Evolutionary conservation across 2,113 vertebrate species (phyloP), one percentile per base, ranked within the genome.

Genomic region (Ptilorrhoa leucosticta): DNA sequence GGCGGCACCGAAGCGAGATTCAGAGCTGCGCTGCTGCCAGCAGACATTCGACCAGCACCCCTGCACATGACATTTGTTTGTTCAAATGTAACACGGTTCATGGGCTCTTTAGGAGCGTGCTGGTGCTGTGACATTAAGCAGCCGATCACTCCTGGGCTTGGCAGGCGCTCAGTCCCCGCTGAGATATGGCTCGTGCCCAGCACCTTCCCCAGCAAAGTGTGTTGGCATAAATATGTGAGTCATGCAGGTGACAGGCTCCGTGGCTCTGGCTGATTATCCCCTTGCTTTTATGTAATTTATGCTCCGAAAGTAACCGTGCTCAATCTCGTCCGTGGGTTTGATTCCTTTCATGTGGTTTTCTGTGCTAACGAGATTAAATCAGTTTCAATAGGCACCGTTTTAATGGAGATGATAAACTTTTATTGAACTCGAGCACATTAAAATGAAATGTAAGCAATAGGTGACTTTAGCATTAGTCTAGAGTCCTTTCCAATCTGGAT

Each of bases 381-480:
- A 80, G 94, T 97, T 98, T 96, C 97, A 98, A 98, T 98, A 98
- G 98, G 97, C 97, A 98, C 97, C 45, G 8, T 96, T 98, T 98
- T 98, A 98, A 98, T 97, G 96, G 97, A 96, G 94, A 97, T 97
- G 98, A 98, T 98, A 98, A 98, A 98, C 98, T 98, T 98, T 97
- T 98, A 98, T 97, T 98, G 98, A 98, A 98, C 98, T 98, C 97
- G 19, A 98, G 97, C 96, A 91, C 97, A 98, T 98, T 98, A 98
- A 98, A 98, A 97, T 98, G 97, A 98, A 98, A 98, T 98, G 98
- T 98, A 98, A 98, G 97, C 98, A 98, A 97, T 97, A 98, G 97
- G 98, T 98, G 97, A 98, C 97, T 98, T 96, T 92, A 97, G 96
- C 94, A 87, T 97, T 95, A 26, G 95, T 89, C 95, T 89, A 85